These are phyloP conservation scores for Helostoma temminkii DNA, from an alignment of 2,797 vertebrate genomes.

Conservation along the genomic window DNA sequence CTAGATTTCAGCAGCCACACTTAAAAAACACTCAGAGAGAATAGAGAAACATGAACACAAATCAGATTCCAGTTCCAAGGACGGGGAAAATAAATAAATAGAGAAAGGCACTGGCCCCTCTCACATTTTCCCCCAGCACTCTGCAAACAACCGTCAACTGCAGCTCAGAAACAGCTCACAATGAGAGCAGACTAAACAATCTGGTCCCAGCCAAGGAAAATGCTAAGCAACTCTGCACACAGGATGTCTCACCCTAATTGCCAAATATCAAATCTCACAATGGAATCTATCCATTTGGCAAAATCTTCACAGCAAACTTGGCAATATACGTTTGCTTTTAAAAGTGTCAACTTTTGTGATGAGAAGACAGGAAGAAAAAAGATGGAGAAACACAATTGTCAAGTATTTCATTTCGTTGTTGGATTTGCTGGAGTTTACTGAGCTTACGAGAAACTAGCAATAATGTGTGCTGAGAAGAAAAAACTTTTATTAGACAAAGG, in stretches of 20 bases:
- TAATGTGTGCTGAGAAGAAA: slow-evolving; percentile 34
- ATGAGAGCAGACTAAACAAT: slow-evolving; percentile 97
- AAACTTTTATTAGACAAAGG: slow-evolving; percentile 55
- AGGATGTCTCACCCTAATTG: slow-evolving; percentile 89
- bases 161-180: slow-evolving; percentile 91
- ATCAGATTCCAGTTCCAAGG: slow-evolving; percentile 93
- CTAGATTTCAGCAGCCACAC: slow-evolving; percentile 96
- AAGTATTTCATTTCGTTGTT: slow-evolving; percentile 57
- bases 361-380: slow-evolving; percentile 49
- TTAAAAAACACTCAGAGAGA: slow-evolving; percentile 92
- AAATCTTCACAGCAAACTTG: slow-evolving; percentile 81
- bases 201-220: slow-evolving; percentile 88
- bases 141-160: slow-evolving; percentile 94
- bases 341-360: slow-evolving; percentile 79
- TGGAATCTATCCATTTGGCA: slow-evolving; percentile 91
- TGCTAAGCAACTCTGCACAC: slow-evolving; percentile 91
- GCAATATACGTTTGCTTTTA: slow-evolving; percentile 72
- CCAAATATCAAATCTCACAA: slow-evolving; percentile 89
- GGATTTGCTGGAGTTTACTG: slow-evolving; percentile 54
- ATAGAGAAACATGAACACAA: slow-evolving; percentile 94
- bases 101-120: slow-evolving; percentile 84
- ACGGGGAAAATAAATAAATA: slow-evolving; percentile 88
- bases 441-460: slow-evolving; percentile 57
- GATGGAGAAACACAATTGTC: slow-evolving; percentile 48
- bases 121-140: slow-evolving; percentile 90